A percentile compares a stretch with the other conserved stretches of the same genome.
Conservation (phyloP, 92 coral and sea anemone species). For the Siderastrea siderea region DNA sequence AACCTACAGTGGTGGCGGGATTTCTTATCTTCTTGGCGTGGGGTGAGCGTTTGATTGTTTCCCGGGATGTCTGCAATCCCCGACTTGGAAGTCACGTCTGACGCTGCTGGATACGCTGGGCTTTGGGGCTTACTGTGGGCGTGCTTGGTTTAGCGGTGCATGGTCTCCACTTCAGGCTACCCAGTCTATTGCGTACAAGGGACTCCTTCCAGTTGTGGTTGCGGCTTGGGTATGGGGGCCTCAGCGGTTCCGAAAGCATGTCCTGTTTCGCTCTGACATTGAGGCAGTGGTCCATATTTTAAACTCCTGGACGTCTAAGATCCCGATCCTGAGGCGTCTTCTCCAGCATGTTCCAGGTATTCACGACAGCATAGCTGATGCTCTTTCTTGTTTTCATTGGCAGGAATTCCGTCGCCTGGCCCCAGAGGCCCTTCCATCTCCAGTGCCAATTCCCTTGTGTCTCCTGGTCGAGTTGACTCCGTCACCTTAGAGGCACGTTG, state of each 20-base stretch:
- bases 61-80: not conserved
- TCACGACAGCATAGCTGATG: too few species aligned
- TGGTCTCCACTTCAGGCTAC: not conserved
- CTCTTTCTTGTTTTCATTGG: not conserved
- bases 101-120: not conserved
- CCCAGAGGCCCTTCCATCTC: too few species aligned
- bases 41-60: not conserved
- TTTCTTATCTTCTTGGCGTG: not conserved
- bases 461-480: too few species aligned
- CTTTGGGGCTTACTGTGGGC: not conserved
- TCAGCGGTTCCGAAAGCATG: not conserved
- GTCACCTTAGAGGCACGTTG: too few species aligned
- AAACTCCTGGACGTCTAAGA: not conserved
- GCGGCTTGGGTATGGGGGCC: not conserved
- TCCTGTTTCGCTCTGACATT: not conserved
- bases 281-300: not conserved
- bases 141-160: not conserved
- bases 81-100: not conserved
- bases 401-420: not conserved
- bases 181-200: not conserved
- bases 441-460: too few species aligned
- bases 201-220: not conserved
- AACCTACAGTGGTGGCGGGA: not conserved
- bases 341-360: not conserved
- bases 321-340: not conserved